Conservation (phyloP, 2,797 vertebrate genomes). For the Rhabdophis nuchalis region DNA sequence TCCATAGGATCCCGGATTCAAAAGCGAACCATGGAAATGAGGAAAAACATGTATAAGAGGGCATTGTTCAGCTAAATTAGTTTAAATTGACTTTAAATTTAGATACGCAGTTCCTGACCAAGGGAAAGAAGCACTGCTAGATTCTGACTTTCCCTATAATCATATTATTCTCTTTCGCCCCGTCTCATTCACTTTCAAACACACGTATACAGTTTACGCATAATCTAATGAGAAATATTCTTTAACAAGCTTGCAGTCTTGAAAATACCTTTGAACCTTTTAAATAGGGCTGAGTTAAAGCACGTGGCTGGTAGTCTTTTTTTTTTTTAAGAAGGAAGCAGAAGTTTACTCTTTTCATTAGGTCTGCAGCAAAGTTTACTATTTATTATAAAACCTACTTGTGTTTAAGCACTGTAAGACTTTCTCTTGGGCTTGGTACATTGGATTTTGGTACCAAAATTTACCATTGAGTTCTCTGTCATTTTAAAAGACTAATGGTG, state of each 20-base stretch:
- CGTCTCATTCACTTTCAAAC: not conserved
- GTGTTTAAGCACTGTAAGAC: not conserved
- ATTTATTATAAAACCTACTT: not conserved
- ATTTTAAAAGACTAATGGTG: not conserved
- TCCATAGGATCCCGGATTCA: not conserved
- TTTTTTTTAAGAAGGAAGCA: not conserved
- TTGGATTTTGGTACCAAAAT: not conserved
- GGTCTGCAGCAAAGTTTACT: not conserved
- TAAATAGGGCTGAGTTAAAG: not conserved
- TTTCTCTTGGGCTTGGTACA: not conserved
- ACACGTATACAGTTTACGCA: not conserved
- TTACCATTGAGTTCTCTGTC: not conserved
- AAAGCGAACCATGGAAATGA: not conserved
- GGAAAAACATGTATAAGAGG: not conserved
- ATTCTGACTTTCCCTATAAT: not conserved
- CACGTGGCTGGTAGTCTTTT: not conserved
- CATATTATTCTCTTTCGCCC: not conserved
- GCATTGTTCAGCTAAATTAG: not conserved
- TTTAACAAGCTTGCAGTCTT: not conserved
- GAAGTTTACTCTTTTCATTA: not conserved
- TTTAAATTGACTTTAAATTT: not conserved
- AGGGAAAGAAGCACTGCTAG: not conserved
- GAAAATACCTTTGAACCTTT: not conserved
- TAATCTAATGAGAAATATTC: not conserved
- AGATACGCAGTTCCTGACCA: not conserved